Evolutionary conservation across 1,140 invertebrate genomes (phyloP), one percentile per base, ranked within the genome.

Genomic region (Drosophila lacertosa): DNA sequence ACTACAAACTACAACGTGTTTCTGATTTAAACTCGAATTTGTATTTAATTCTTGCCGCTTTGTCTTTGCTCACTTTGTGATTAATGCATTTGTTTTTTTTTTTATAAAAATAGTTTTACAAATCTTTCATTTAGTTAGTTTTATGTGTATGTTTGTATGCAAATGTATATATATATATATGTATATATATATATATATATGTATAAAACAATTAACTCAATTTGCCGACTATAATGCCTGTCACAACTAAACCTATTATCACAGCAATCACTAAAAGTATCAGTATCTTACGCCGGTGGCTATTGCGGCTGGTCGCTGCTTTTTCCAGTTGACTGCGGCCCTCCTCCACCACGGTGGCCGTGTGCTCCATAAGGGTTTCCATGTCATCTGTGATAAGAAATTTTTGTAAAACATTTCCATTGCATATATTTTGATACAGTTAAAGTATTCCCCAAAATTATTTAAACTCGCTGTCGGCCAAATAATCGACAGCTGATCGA

Each of bases 321-420:
- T 96, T 96, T 42, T 94, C 92, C 20, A 98, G 91, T 81, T 98
- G 94, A 74, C 94, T 93, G 5, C 93, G 93, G 2, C 96, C 97
- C 40, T 94, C 92, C 90, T 97, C 96, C 10, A 98, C 96, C 71
- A 95, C 93, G 5, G 94, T 93, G 47, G 95, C 93, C 6, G 96
- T 94, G 60, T 94, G 93, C 88, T 97, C 97, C 82, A 98, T 95
- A 92, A 95, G 95, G 75, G 94, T 95, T 91, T 98, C 97, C 83
- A 99, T 97, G 48, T 95, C 95, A 91, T 97, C 97, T 98, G 92
- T 15, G 91, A 92, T 22, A 22, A 13, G n/a, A 20, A 53, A 53
- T 10, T 18, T 5, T 45, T n/a, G n/a, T n/a, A n/a, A n/a, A n/a
- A n/a, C n/a, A n/a, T n/a, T n/a, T n/a, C n/a, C n/a, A n/a, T n/a